Conservation (phyloP, 2,888 invertebrate species). For the Periphyllus acericola region DNA sequence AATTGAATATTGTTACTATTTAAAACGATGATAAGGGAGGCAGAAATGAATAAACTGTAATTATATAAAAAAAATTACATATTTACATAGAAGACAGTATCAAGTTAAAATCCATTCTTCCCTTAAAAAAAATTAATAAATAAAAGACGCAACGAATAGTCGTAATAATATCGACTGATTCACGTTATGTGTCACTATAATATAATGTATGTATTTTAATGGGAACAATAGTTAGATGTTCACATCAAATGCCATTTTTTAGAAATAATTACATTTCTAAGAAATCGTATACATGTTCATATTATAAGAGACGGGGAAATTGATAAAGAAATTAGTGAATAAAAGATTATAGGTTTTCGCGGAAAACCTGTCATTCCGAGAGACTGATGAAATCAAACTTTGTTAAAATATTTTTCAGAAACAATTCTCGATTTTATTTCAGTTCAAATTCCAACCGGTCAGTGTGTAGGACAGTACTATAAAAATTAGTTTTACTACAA, state of each 20-base stretch:
- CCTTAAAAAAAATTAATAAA: too few relatives aligned
- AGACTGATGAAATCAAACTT: constrained; percentile 28
- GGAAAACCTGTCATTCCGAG: constrained; percentile 17
- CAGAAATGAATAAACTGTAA: too few relatives aligned
- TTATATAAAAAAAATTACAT: too few relatives aligned
- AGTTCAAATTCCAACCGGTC: neutral
- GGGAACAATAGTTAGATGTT: neutral
- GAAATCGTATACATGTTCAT: neutral
- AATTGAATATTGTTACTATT: too few relatives aligned
- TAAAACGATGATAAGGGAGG: too few relatives aligned
- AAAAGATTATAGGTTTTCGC: neutral
- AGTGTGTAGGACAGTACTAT: neutral
- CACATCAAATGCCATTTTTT: neutral
- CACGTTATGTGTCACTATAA: too few relatives aligned
- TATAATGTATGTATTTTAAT: neutral
- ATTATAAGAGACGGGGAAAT: neutral
- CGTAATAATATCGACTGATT: too few relatives aligned
- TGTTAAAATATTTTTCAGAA: neutral
- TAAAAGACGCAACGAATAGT: too few relatives aligned
- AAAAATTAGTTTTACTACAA: neutral
- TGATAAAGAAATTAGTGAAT: neutral
- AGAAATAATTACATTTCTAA: constrained; percentile 24
- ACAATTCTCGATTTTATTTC: neutral
- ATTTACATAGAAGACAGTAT: too few relatives aligned
- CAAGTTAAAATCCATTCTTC: too few relatives aligned